phyloP scores from a whole-genome alignment of 2,113 vertebrate genomes.

The Tachysurus fulvidraco region DNA sequence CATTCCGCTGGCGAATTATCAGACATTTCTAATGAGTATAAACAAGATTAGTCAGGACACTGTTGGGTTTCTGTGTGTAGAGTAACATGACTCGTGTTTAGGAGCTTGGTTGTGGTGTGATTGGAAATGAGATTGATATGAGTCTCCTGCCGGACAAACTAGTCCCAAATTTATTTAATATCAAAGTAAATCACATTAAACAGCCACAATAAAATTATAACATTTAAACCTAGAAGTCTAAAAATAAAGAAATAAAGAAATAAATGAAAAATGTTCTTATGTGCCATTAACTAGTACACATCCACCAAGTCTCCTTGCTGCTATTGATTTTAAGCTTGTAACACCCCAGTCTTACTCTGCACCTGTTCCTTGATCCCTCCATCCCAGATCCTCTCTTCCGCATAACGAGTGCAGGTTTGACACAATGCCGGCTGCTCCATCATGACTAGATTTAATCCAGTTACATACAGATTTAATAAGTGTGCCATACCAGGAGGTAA shows the following conservation, averaged over 20 bases:
- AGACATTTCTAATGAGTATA: too few relatives aligned
- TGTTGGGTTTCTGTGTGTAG: too few relatives aligned
- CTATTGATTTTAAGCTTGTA: conserved; percentile 70
- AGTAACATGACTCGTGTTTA: too few relatives aligned
- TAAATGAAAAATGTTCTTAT: neutral
- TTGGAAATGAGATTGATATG: too few relatives aligned
- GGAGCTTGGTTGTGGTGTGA: too few relatives aligned
- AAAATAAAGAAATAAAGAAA: neutral
- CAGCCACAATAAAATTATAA: neutral
- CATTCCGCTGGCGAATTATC: too few relatives aligned
- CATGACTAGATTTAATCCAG: conserved; percentile 77
- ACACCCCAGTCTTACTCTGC: conserved; percentile 65
- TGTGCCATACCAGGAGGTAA: conserved; percentile 58
- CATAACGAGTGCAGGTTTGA: conserved; percentile 73
- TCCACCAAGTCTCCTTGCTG: conserved; percentile 31
- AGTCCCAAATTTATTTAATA: neutral
- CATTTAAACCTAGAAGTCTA: neutral
- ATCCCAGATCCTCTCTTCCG: conserved; percentile 38
- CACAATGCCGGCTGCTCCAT: conserved; percentile 72
- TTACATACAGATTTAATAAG: conserved; percentile 81
- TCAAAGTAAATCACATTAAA: neutral
- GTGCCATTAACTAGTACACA: neutral
- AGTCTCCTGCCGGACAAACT: too few relatives aligned
- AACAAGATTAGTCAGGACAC: too few relatives aligned
- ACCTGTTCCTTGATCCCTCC: conserved; percentile 52